Conservation (phyloP, 2,888 invertebrate genomes). For the Pinctada fucata region DNA sequence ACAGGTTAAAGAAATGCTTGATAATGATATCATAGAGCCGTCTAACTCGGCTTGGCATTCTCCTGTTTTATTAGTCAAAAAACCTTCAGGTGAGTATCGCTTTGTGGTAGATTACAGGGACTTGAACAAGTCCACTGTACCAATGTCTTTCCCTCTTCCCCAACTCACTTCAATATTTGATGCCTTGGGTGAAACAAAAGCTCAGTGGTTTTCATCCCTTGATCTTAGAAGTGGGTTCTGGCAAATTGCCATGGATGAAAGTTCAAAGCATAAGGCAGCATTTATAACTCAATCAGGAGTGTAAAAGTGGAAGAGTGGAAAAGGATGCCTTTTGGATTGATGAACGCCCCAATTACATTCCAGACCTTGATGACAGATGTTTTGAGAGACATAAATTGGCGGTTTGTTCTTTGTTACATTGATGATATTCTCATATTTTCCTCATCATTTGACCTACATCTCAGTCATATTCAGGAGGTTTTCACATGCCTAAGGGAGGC, state of each 20-base stretch:
- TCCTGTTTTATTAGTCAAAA: slow-evolving; percentile 28
- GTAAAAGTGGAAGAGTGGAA: slow-evolving; percentile 36
- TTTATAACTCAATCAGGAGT: slow-evolving; percentile 43
- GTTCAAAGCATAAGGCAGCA: slow-evolving; percentile 41
- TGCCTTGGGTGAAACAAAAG: slow-evolving; percentile 43
- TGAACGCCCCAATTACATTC: slow-evolving; percentile 39
- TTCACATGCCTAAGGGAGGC: slow-evolving; percentile 47
- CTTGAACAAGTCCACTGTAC: slow-evolving; percentile 38
- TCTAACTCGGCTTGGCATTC: slow-evolving; percentile 29
- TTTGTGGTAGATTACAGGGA: slow-evolving; percentile 44
- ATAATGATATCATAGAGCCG: slow-evolving; percentile 36
- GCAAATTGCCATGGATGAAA: slow-evolving; percentile 39
- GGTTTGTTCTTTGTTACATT: slow-evolving; percentile 40
- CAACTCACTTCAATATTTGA: slow-evolving; percentile 44
- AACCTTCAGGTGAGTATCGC: slow-evolving; percentile 38
- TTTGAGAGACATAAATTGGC: slow-evolving; percentile 44
- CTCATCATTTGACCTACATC: slow-evolving; percentile 30
- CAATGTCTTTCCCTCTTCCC: slow-evolving; percentile 46
- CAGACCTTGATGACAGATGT: slow-evolving; percentile 47
- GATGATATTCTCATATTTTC: slow-evolving; percentile 45
- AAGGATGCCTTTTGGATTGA: slow-evolving; percentile 45
- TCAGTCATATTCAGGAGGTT: slow-evolving; percentile 32
- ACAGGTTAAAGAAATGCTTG: slow-evolving; percentile 31
- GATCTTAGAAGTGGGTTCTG: slow-evolving; percentile 37
- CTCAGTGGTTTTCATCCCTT: too few species aligned